Evolutionary conservation across 2,113 vertebrate species (phyloP).

Genomic region (Pseudopodoces humilis): DNA sequence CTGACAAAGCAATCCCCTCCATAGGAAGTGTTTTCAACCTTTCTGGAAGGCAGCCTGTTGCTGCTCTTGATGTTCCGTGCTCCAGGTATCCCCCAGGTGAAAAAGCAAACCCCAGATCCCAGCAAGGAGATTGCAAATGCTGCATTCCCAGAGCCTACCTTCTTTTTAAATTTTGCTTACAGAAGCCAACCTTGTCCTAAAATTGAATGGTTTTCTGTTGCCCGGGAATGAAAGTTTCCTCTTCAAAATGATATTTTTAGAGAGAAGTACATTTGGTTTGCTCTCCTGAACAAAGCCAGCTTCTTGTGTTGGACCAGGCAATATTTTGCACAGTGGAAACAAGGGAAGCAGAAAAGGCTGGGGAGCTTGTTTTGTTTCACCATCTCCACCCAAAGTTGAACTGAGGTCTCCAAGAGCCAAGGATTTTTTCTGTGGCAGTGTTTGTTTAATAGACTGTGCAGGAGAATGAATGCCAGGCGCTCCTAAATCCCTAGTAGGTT

Average conservation of each 20-base stretch:
- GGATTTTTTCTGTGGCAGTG: neutral
- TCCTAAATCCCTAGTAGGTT: neutral
- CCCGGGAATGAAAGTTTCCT: neutral
- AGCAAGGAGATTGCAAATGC: neutral
- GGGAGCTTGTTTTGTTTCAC: neutral
- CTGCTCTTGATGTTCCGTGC: neutral
- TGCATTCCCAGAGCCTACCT: neutral
- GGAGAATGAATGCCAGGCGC: neutral
- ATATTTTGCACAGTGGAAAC: neutral
- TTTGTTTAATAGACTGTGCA: neutral
- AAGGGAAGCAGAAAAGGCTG: neutral
- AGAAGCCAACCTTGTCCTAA: neutral
- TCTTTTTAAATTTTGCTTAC: neutral
- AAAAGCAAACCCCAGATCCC: neutral
- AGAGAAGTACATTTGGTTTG: neutral
- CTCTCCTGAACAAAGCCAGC: neutral
- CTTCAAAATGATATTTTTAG: neutral
- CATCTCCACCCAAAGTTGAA: slow-evolving; percentile 14
- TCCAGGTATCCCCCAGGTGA: neutral
- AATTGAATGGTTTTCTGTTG: neutral
- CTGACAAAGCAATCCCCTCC: neutral
- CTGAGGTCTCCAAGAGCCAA: slow-evolving; percentile 3
- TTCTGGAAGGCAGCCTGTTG: neutral
- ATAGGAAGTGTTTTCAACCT: neutral
- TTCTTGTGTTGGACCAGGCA: neutral